Conservation (phyloP, 2,888 invertebrate genomes). For the Timema cristinae region DNA sequence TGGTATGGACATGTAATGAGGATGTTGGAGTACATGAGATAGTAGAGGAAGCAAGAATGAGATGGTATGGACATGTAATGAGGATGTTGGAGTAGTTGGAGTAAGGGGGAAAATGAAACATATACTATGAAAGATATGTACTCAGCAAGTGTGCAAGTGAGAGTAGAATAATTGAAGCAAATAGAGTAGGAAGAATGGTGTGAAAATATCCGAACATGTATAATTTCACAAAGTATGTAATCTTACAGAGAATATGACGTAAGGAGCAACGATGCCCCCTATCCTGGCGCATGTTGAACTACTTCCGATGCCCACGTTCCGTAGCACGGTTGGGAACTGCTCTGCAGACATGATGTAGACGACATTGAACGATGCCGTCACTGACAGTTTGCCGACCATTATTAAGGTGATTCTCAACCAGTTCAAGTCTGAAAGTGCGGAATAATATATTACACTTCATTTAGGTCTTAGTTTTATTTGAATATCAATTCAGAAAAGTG, state of each 20-base stretch:
- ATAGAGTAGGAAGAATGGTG: neutral
- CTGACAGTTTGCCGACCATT: conserved; percentile 41
- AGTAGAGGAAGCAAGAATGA: too few species aligned
- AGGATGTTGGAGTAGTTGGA: too few species aligned
- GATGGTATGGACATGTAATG: too few species aligned
- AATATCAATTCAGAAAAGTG: too few species aligned
- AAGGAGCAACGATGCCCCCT: conserved; percentile 40
- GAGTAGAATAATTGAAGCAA: neutral
- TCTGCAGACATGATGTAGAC: conserved; percentile 40
- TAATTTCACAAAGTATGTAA: neutral
- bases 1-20: too few species aligned
- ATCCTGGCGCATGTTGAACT: conserved; percentile 39
- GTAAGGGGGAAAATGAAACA: too few species aligned
- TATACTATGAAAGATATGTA: too few species aligned
- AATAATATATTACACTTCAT: too few species aligned
- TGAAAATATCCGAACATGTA: too few species aligned
- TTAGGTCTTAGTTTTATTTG: too few species aligned
- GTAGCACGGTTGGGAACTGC: conserved; percentile 39
- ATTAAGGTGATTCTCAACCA: conserved; percentile 37
- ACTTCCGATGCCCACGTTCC: conserved; percentile 39
- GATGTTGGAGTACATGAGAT: too few species aligned
- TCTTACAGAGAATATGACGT: conserved; percentile 33
- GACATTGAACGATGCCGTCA: conserved; percentile 40
- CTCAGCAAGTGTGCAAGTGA: neutral
- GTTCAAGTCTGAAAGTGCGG: conserved; percentile 29